Evolutionary conservation across 2,113 vertebrate genomes (phyloP).

Genomic region (Potamarius usumacintae): DNA sequence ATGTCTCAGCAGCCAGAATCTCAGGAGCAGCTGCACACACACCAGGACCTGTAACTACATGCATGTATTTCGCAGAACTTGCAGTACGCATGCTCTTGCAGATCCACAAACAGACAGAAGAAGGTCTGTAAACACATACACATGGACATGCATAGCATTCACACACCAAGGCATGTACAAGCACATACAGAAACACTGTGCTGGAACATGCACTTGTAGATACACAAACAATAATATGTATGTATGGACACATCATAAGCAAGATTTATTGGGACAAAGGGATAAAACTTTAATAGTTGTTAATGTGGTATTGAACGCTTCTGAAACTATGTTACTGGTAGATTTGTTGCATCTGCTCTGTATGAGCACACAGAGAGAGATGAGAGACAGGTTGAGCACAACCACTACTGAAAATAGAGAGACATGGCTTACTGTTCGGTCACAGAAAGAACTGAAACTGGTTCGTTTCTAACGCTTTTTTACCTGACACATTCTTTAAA

Average conservation of each 20-base stretch:
- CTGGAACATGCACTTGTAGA: slow-evolving; percentile 9
- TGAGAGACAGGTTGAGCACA: neutral
- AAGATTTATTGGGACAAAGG: neutral
- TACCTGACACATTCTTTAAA: neutral
- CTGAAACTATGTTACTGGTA: neutral
- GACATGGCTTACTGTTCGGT: neutral
- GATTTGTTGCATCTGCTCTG: neutral
- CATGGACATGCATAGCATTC: neutral
- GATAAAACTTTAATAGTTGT: neutral
- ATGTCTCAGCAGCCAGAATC: slow-evolving; percentile 79
- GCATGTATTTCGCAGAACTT: slow-evolving; percentile 5
- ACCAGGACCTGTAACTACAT: slow-evolving; percentile 67
- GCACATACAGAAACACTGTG: neutral
- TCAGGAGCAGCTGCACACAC: slow-evolving; percentile 59
- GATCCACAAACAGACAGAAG: neutral
- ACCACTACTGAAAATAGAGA: neutral
- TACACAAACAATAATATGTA: neutral
- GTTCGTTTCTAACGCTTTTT: neutral
- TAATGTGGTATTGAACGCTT: neutral
- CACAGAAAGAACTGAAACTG: neutral
- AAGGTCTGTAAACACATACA: neutral
- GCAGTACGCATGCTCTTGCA: neutral
- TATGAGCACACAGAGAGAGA: neutral
- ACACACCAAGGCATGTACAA: neutral
- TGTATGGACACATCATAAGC: neutral